A percentile compares a stretch with the other conserved stretches of the same genome.
Evolutionary conservation across 2,113 vertebrate species (phyloP).

Genomic region (Austrofundulus limnaeus): DNA sequence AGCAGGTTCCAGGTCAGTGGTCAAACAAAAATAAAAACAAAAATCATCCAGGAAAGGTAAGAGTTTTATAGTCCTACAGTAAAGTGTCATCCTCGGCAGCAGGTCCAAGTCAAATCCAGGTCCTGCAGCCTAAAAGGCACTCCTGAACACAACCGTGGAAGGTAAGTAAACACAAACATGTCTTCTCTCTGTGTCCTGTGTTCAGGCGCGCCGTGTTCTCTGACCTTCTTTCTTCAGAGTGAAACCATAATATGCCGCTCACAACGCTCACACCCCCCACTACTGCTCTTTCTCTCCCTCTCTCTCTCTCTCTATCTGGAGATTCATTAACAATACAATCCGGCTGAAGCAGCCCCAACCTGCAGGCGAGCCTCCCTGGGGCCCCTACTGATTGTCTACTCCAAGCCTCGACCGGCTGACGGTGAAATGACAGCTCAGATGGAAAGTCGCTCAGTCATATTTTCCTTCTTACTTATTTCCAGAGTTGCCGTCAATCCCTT

Average conservation of each 20-base stretch:
- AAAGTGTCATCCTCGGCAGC: constrained; percentile 52
- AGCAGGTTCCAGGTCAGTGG: constrained; percentile 50
- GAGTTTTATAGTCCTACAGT: constrained; percentile 8
- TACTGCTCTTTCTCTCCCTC: constrained; percentile 28
- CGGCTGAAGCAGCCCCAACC: constrained; percentile 73
- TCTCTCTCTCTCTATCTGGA: constrained; percentile 48
- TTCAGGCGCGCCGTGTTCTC: constrained; percentile 19
- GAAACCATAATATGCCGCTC: constrained; percentile 42
- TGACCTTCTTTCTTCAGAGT: constrained; percentile 51
- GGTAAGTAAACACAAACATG: constrained; percentile 53
- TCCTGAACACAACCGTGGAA: constrained; percentile 49
- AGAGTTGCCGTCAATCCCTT: constrained; percentile 31
- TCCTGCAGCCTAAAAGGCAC: constrained; percentile 48
- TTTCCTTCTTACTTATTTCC: constrained; percentile 45
- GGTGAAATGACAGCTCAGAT: constrained; percentile 43
- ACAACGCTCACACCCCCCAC: constrained; percentile 55
- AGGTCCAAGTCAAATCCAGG: constrained; percentile 28
- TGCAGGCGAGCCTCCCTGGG: constrained; percentile 62
- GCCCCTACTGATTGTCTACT: constrained; percentile 66
- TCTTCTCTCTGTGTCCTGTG: constrained; percentile 29
- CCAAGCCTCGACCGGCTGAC: constrained; percentile 31
- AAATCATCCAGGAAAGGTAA: constrained; percentile 14
- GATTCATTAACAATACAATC: constrained; percentile 77
- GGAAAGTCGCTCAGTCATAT: constrained; percentile 13
- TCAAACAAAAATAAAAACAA: constrained; percentile 14